Conservation (phyloP, 2,888 invertebrate genomes). For the Biston betularia region DNA sequence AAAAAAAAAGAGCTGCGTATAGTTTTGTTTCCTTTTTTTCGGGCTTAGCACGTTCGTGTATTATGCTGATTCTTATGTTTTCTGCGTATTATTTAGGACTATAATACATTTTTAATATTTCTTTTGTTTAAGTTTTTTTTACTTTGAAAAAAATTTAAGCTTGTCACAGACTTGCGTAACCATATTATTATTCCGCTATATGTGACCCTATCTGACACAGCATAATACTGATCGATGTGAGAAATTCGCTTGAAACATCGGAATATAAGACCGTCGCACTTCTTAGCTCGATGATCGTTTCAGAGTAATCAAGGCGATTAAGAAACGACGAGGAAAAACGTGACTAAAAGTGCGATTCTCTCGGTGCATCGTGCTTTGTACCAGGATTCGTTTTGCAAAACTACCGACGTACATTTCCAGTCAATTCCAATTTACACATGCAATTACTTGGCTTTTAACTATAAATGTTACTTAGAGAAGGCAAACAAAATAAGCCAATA, state of each 20-base stretch:
- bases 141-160: no score
- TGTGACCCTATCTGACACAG: no score
- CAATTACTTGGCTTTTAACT: background rate
- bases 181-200: no score
- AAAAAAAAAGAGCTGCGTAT: no score
- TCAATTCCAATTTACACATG: background rate
- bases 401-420: background rate
- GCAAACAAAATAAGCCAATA: background rate
- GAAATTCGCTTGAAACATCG: background rate
- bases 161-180: no score
- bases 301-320: slow-evolving; percentile 38
- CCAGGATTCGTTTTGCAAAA: slow-evolving; percentile 28
- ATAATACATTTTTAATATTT: no score
- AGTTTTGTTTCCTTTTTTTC: no score
- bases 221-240: background rate
- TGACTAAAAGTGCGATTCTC: slow-evolving; percentile 39
- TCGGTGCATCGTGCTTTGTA: slow-evolving; percentile 32
- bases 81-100: no score
- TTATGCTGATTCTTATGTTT: no score
- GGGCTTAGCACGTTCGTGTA: no score
- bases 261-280: background rate
- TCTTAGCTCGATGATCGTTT: slow-evolving; percentile 18
- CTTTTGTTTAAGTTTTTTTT: no score
- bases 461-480: background rate
- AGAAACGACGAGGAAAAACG: slow-evolving; percentile 41